phyloP scores from a whole-genome alignment of 2,113 vertebrate species.

The Pycnonotus jocosus region DNA sequence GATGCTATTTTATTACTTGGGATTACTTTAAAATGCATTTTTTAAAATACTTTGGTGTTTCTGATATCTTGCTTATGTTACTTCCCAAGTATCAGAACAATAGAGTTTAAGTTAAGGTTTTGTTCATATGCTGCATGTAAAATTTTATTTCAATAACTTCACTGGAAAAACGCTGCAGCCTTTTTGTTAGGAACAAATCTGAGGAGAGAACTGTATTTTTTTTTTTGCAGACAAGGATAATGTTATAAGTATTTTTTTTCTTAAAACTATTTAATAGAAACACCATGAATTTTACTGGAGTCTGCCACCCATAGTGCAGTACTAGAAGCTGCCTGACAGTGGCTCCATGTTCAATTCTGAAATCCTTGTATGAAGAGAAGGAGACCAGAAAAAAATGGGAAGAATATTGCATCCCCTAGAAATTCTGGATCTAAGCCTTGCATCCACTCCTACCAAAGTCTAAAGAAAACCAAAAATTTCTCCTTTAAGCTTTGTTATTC shows the following conservation, averaged over 20 bases:
- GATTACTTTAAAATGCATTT: background rate
- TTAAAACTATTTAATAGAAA: background rate
- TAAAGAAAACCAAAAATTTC: background rate
- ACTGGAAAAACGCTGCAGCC: background rate
- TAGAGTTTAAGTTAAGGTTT: background rate
- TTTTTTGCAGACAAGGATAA: background rate
- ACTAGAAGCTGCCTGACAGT: background rate
- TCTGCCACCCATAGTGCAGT: background rate
- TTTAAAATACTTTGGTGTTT: background rate
- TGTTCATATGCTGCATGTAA: background rate
- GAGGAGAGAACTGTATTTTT: background rate
- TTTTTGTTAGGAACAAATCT: background rate
- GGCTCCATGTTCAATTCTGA: background rate
- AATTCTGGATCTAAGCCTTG: background rate
- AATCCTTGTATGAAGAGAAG: background rate
- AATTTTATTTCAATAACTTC: background rate
- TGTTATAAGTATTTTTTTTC: background rate
- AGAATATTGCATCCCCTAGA: background rate
- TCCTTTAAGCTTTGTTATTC: background rate
- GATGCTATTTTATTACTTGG: background rate
- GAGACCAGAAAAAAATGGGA: background rate
- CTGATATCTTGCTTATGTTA: background rate
- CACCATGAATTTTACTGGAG: background rate
- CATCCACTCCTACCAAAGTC: background rate
- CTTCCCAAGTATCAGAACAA: background rate